phyloP scores from a whole-genome alignment of 23 tunicate genomes.

The Halocynthia aurantium region DNA sequence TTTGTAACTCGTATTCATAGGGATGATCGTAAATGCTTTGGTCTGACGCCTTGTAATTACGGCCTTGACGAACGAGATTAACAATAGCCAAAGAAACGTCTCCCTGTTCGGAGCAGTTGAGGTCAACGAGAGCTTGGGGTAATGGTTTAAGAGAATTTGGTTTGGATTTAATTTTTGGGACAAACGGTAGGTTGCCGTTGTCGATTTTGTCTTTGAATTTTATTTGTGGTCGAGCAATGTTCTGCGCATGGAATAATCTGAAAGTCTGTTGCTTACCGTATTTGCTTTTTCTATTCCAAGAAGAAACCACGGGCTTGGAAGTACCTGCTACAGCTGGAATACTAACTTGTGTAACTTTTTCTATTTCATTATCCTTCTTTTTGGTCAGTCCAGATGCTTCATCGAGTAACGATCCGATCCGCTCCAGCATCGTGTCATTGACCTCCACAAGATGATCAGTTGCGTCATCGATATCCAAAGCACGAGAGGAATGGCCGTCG shows the following conservation, averaged over 20 bases:
- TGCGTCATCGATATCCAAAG: slow-evolving; percentile 60
- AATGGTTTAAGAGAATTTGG: slow-evolving; percentile 72
- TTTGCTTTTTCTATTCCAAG: slow-evolving; percentile 63
- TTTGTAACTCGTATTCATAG: slow-evolving; percentile 57
- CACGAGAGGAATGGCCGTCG: not conserved
- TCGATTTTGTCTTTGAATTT: slow-evolving; percentile 74
- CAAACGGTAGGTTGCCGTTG: slow-evolving; percentile 79
- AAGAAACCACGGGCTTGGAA: slow-evolving; percentile 50
- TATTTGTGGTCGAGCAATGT: slow-evolving; percentile 74
- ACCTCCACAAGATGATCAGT: slow-evolving; percentile 73
- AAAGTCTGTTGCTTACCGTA: slow-evolving; percentile 50
- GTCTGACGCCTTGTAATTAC: slow-evolving; percentile 46
- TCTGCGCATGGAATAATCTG: slow-evolving; percentile 63
- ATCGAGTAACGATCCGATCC: slow-evolving; percentile 58
- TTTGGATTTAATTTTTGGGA: slow-evolving; percentile 64
- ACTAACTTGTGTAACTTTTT: not conserved
- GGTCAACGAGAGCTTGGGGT: slow-evolving; percentile 34
- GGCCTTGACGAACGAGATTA: slow-evolving; percentile 38
- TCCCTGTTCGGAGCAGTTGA: slow-evolving; percentile 24
- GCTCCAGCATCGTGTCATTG: slow-evolving; percentile 81
- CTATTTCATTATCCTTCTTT: not conserved
- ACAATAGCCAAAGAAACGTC: slow-evolving; percentile 42
- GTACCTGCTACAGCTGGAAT: not conserved
- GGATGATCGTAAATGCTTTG: slow-evolving; percentile 71
- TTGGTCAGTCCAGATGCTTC: slow-evolving; percentile 15